Conservation (phyloP, 2,113 vertebrate species). For the Macrotis lagotis region DNA sequence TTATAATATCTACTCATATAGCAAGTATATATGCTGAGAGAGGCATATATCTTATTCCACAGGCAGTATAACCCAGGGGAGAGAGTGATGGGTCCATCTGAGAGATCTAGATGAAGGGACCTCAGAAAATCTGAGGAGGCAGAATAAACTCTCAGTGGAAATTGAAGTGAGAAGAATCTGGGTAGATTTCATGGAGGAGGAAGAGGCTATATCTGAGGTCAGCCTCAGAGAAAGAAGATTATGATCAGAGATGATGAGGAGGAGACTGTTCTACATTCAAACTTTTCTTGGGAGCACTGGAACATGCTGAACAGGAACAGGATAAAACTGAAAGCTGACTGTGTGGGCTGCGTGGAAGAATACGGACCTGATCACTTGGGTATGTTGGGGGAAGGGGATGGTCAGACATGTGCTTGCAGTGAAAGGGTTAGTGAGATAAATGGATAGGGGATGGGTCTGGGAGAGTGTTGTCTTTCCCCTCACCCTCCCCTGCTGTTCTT, state of each 20-base stretch:
- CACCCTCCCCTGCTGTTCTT: conserved; percentile 27
- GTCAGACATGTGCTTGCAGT: accelerated
- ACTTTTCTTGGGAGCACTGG: neutral
- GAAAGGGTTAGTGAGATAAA: neutral
- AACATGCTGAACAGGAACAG: neutral
- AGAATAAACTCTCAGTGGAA: neutral
- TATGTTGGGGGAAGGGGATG: neutral
- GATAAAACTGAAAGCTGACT: neutral
- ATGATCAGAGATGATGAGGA: neutral
- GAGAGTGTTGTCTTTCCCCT: neutral
- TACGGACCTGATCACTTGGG: neutral
- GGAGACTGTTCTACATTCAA: neutral
- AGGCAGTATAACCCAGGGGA: neutral
- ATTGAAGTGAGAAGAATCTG: neutral
- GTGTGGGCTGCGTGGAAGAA: neutral
- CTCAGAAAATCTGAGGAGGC: neutral
- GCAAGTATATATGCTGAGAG: neutral
- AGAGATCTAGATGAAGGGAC: neutral
- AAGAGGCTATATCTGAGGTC: neutral
- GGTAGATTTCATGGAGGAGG: neutral
- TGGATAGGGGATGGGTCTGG: conserved; percentile 14
- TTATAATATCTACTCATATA: neutral
- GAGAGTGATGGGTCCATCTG: neutral
- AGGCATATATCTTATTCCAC: neutral
- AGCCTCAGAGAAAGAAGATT: neutral